Evolutionary conservation across 1,140 invertebrate species (phyloP), one percentile per base, ranked within the genome.

Genomic region (Camponotus vicinus): DNA sequence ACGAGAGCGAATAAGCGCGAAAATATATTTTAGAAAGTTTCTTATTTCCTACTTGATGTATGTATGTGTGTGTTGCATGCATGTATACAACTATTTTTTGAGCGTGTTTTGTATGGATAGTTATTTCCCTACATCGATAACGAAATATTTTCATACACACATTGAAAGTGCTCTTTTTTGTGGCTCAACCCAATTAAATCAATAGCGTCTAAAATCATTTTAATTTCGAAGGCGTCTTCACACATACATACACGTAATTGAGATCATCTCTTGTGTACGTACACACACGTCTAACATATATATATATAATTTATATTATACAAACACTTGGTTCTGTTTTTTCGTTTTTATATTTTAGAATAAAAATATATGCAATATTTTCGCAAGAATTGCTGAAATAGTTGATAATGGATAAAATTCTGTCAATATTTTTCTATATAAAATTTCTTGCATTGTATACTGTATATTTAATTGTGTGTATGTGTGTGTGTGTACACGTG

Each of bases 1-100:
- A 7, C 40, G 7, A 42, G 34, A 55, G 11, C 37, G 37, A 76
- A 61, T 76, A 13, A 76, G 11, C 15, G n/a, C 18, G 1, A 71
- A 52, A 73, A 66, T n/a, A 40, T 37, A 6, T 27, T 21, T 88
- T 92, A 93, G 92, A 93, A 93, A 92, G 78, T 87, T 86, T 86
- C 57, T 32, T 13, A 61, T 93, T 93, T 93, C 84, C 92, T 92
- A 92, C 90, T 92, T 13, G 13, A 27, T 27, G 27, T 27, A 27
- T 27, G 88, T 92, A 89, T 88, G 45, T 15, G 40, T 42, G 7
- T 49, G 45, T 49, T 49, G 11, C 11, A 49, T 86, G 70, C 93
- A 93, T 91, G 92, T 93, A 93, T 93, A 93, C 8, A 93, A 92
- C 87, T 93, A 93, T 90, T 85, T 63, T 93, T 89, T 88, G 27